Conservation (phyloP, 2,888 invertebrate genomes). For the Pseudanteris insignis region DNA sequence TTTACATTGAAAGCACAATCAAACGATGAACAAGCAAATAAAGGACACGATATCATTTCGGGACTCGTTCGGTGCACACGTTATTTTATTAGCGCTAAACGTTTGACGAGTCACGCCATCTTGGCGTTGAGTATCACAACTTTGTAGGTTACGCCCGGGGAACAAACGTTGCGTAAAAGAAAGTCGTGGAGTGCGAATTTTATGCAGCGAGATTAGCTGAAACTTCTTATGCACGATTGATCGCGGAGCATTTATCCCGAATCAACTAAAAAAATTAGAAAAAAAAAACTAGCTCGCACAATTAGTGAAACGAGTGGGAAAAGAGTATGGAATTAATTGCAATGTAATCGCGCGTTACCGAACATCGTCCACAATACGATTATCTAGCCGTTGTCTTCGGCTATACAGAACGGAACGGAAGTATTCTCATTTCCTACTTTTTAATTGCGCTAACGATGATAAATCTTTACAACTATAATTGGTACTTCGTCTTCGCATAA, state of each 20-base stretch:
- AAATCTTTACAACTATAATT: conserved; percentile 53
- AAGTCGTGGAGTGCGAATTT: too few relatives aligned
- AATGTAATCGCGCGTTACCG: conserved; percentile 23
- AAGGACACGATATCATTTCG: too few relatives aligned
- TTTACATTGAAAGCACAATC: too few relatives aligned
- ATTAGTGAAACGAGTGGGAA: not conserved
- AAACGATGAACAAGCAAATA: too few relatives aligned
- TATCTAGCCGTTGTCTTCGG: conserved; percentile 44
- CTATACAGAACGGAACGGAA: conserved; percentile 65
- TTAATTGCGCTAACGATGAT: conserved; percentile 59
- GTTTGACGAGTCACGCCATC: too few relatives aligned
- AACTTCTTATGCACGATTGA: too few relatives aligned
- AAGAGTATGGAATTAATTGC: not conserved
- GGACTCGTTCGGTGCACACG: too few relatives aligned
- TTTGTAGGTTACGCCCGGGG: too few relatives aligned
- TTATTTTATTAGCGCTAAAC: too few relatives aligned
- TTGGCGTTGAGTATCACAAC: too few relatives aligned
- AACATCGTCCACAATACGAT: conserved; percentile 34
- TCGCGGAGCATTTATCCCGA: too few relatives aligned
- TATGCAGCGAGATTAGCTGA: too few relatives aligned
- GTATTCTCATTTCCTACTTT: conserved; percentile 62
- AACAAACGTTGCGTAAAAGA: not conserved
- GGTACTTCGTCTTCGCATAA: conserved; percentile 39
- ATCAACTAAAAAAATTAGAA: not conserved
- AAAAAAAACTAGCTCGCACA: not conserved